phyloP scores from a whole-genome alignment of 2,113 vertebrate genomes.

The Harpagus bidentatus region DNA sequence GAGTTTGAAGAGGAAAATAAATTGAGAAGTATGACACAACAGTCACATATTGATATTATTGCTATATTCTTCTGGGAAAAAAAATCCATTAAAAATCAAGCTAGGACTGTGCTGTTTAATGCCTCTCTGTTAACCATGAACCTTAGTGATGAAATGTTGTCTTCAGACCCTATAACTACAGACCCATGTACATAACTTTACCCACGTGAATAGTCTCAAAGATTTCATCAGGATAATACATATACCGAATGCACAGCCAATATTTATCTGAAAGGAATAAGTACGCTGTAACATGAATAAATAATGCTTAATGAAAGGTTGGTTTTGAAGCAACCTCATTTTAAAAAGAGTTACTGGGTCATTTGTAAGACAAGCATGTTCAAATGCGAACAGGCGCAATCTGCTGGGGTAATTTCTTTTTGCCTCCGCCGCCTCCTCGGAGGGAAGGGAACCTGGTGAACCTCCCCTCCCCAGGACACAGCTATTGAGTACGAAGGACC shows the following conservation, averaged over 20 bases:
- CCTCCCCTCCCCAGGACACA: background rate
- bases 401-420: background rate
- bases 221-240: background rate
- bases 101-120: background rate
- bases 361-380: background rate
- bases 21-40: background rate
- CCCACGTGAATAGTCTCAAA: background rate
- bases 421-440: rapidly evolving
- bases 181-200: background rate
- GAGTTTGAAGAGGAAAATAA: background rate
- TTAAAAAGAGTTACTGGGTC: rapidly evolving
- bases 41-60: background rate
- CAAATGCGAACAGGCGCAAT: rapidly evolving
- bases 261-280: background rate
- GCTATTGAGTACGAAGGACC: rapidly evolving
- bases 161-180: background rate
- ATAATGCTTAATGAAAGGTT: background rate
- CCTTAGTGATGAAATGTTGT: background rate
- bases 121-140: background rate
- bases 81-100: background rate
- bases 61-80: background rate
- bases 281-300: background rate
- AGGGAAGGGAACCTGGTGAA: background rate
- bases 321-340: background rate
- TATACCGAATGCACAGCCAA: background rate